Evolutionary conservation across 2,113 vertebrate species (phyloP).

Genomic region (Okapia johnstoni): DNA sequence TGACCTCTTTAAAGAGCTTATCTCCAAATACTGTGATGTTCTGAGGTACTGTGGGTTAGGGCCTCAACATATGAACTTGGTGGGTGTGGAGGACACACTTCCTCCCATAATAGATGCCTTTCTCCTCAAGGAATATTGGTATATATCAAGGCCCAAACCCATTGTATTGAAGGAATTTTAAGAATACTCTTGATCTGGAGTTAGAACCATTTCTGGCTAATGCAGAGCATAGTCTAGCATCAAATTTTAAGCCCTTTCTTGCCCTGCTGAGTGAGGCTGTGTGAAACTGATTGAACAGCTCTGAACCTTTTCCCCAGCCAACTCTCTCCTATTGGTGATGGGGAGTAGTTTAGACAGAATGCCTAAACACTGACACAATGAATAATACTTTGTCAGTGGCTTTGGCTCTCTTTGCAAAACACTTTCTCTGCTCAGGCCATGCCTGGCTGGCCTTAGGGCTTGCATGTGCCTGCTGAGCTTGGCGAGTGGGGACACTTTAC

Average conservation of each 20-base stretch:
- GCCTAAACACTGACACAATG: not conserved
- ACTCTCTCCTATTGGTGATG: not conserved
- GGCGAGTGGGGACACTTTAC: no score
- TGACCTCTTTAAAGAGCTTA: not conserved
- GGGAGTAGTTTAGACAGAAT: not conserved
- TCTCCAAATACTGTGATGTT: not conserved
- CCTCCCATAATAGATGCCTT: not conserved
- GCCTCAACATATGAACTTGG: not conserved
- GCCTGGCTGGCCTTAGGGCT: not conserved
- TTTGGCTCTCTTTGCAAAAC: not conserved
- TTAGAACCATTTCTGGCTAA: not conserved
- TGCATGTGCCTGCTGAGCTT: not conserved
- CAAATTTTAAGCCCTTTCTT: not conserved
- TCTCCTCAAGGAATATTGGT: not conserved
- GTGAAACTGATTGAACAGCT: fast-evolving
- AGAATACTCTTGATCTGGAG: not conserved
- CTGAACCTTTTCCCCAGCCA: not conserved
- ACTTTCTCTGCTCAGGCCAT: not conserved
- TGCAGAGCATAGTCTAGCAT: not conserved
- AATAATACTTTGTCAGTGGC: not conserved
- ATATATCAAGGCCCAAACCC: not conserved
- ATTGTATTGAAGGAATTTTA: not conserved
- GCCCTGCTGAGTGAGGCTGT: not conserved
- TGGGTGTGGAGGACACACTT: not conserved
- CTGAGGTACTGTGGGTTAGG: not conserved